These are phyloP conservation scores for Aphaenogaster ashmeadi DNA, from an alignment of 1,140 invertebrate species.

Conservation along the genomic window DNA sequence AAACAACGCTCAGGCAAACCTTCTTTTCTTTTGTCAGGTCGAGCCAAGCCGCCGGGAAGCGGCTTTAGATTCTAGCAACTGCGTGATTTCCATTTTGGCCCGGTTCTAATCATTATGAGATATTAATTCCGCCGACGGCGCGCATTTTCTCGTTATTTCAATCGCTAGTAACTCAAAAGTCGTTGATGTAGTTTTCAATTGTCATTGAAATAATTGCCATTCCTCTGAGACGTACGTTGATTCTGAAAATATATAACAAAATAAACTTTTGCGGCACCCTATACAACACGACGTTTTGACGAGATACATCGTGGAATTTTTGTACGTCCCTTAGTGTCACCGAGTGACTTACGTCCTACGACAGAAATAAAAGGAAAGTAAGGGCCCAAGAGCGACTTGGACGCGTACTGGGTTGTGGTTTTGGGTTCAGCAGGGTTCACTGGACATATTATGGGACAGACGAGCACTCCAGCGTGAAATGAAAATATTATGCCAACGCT, in stretches of 20 bases:
- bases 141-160: not conserved
- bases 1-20: conserved; percentile 80
- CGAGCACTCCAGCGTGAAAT: conserved; percentile 82
- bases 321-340: conserved; percentile 64
- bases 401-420: conserved; percentile 72
- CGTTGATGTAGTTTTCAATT: not conserved
- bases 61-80: conserved; percentile 22
- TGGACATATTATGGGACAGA: conserved; percentile 76
- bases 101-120: not conserved
- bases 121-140: conserved; percentile 4
- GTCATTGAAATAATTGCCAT: not conserved
- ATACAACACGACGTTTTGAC: conserved; percentile 25
- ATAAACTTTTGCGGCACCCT: conserved; percentile 22
- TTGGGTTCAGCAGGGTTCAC: conserved; percentile 79
- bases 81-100: conserved; percentile 18
- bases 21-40: conserved; percentile 73
- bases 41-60: conserved; percentile 52
- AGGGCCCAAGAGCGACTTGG: conserved; percentile 58
- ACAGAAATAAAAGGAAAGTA: conserved; percentile 55
- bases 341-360: conserved; percentile 64
- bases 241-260: not conserved
- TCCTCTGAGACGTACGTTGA: not conserved
- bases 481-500: conserved; percentile 82
- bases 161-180: not conserved
- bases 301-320: conserved; percentile 58